Evolutionary conservation across 92 coral and sea anemone genomes (phyloP).

Genomic region (Heliopora coerulea): DNA sequence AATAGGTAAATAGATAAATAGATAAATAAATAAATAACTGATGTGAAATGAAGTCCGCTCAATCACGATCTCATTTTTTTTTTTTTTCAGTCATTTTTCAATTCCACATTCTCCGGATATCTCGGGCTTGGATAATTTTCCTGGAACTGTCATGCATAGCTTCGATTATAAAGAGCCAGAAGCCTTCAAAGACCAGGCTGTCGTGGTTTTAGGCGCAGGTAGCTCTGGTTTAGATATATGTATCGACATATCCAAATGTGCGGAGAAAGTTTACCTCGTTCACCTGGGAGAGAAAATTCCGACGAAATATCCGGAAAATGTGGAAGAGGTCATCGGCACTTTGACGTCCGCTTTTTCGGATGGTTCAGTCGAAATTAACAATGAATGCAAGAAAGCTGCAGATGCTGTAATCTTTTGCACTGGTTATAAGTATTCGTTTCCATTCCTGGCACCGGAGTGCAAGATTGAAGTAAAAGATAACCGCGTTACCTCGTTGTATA

Average conservation of each 20-base stretch:
- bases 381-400: constrained; percentile 39
- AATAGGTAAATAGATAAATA: too few relatives aligned
- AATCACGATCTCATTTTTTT: neutral
- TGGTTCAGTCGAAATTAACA: constrained; percentile 61
- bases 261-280: constrained; percentile 66
- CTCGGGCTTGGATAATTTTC: constrained; percentile 70
- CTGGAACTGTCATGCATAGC: constrained; percentile 80
- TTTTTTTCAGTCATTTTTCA: constrained; percentile 63
- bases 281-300: constrained; percentile 49
- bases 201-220: constrained; percentile 73
- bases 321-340: constrained; percentile 49
- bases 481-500: constrained; percentile 67
- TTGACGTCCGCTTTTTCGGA: constrained; percentile 48
- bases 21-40: too few relatives aligned
- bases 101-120: constrained; percentile 62
- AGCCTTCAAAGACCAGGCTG: constrained; percentile 52
- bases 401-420: constrained; percentile 80
- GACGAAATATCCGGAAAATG: constrained; percentile 56
- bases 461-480: constrained; percentile 55
- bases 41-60: too few relatives aligned
- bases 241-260: constrained; percentile 56
- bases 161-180: constrained; percentile 72
- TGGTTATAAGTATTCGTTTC: constrained; percentile 75
- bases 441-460: constrained; percentile 68
- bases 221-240: constrained; percentile 79